A percentile compares a stretch with the other conserved stretches of the same genome.
phyloP scores from a whole-genome alignment of 2,888 invertebrate genomes.

The Nymphalis c-album region DNA sequence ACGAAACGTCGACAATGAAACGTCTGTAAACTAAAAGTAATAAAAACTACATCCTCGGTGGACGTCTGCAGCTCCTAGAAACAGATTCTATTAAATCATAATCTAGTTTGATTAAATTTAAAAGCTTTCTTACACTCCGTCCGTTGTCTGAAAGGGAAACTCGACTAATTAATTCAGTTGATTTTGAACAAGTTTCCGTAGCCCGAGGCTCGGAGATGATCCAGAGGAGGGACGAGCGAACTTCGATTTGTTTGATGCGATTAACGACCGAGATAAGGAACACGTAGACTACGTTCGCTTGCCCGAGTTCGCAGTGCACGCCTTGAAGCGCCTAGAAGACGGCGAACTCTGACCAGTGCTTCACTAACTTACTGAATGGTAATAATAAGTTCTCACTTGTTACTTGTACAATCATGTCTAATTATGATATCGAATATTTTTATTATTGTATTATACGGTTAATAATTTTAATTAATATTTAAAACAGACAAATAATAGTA shows the following conservation, averaged over 20 bases:
- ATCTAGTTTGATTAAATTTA: slow-evolving; percentile 11
- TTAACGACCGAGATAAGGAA: not conserved
- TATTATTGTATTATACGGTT: no score
- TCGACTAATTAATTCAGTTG: slow-evolving; percentile 11
- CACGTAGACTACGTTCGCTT: not conserved
- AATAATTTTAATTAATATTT: no score
- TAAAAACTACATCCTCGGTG: no score
- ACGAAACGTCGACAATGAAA: no score
- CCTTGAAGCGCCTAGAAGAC: no score
- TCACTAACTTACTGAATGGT: no score
- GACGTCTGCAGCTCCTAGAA: not conserved
- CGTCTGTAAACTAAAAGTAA: no score
- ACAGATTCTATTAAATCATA: slow-evolving; percentile 9
- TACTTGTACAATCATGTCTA: no score
- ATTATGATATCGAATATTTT: no score
- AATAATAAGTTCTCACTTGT: no score
- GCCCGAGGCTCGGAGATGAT: not conserved
- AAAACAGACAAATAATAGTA: no score
- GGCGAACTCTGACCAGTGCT: no score
- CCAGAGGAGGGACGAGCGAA: not conserved
- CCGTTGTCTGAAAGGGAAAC: slow-evolving; percentile 11
- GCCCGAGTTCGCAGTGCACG: not conserved
- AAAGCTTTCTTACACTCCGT: slow-evolving; percentile 10
- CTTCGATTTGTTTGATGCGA: slow-evolving; percentile 9
- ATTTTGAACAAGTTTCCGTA: slow-evolving; percentile 4